A percentile compares a stretch with the other conserved stretches of the same genome.
phyloP scores from a whole-genome alignment of 2,797 vertebrate genomes.

The Acanthornis magna region DNA sequence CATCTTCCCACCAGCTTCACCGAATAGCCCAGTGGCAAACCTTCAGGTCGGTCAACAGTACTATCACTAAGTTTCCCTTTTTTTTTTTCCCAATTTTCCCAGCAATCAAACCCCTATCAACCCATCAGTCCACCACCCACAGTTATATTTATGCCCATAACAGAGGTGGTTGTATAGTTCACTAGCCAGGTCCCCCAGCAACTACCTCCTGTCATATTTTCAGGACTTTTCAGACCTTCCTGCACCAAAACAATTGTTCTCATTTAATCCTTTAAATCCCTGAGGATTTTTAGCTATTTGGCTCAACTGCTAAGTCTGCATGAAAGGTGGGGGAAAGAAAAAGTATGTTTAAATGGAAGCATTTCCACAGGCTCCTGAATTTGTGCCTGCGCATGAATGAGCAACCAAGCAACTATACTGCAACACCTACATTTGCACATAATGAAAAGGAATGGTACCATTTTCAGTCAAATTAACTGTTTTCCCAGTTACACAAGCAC shows the following conservation, averaged over 20 bases:
- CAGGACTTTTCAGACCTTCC: not conserved
- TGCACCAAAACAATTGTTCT: not conserved
- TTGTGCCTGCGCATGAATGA: not conserved
- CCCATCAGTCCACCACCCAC: not conserved
- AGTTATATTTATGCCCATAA: not conserved
- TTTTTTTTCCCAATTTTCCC: not conserved
- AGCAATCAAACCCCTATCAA: not conserved
- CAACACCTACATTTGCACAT: not conserved
- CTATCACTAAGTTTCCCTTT: not conserved
- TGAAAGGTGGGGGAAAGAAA: not conserved
- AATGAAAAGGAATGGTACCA: not conserved
- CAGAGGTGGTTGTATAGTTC: not conserved
- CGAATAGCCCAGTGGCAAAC: not conserved
- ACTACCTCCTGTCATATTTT: not conserved
- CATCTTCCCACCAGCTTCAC: not conserved
- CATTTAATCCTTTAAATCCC: constrained; percentile 38
- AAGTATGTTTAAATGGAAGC: not conserved
- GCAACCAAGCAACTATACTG: not conserved
- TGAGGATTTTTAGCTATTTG: constrained; percentile 38
- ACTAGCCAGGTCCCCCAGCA: not conserved
- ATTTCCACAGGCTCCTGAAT: not conserved
- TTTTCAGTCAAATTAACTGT: not conserved
- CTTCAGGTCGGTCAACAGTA: not conserved
- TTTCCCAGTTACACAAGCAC: not conserved
- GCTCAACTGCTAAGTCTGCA: not conserved